Base-by-base conservation (phyloP, 2,113 vertebrate species). In the Petrocephalus microphthalmus region DNA sequence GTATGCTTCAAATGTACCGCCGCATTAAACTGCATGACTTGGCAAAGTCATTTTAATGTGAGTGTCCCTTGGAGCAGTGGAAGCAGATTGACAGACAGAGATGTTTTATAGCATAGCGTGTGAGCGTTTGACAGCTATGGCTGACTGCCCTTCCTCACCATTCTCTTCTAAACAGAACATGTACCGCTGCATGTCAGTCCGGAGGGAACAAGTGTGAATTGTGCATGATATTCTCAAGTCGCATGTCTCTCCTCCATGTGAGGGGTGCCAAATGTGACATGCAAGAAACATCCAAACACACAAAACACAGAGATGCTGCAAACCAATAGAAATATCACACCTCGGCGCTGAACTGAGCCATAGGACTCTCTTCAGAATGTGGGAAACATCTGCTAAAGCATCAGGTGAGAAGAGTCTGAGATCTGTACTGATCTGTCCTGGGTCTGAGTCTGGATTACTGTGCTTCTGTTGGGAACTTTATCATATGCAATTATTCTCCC, bases 1-100 rank as follows among this genome's bases (percentile, higher is more conserved):
- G 91, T 92, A 91, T 29, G 52, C 1, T 15, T 53, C 17, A 89
- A 94, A 94, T 93, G 92, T 92, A 91, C 90, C 89, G 87, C 88
- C 52, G 88, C 90, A 84, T 88, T 91, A 92, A 90, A 81, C 52
- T 67, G 71, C 93, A 91, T 94, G 93, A 94, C 93, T 93, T 91
- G 90, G 91, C 91, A 92, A 93, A 95, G 94, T 92, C 91, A 93
- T 93, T 94, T 91, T 90, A 92, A 92, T 90, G 90, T 89, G 92
- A 54, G 92, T 89, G 91, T 93, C 45, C 10, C 74, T 45, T 22
- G 45, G 81, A 83, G 17, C 81, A 10, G 8, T 83, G 22, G 37
- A 83, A 20, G 45, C 37, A 47, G 45, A 83, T 83, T 42, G 37
- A 42, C 81, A n/a, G 19, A n/a, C 45, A 83, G 45, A 45, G 37